Evolutionary conservation across 2,888 invertebrate species (phyloP).

Genomic region (Nephrotoma guestfalica): DNA sequence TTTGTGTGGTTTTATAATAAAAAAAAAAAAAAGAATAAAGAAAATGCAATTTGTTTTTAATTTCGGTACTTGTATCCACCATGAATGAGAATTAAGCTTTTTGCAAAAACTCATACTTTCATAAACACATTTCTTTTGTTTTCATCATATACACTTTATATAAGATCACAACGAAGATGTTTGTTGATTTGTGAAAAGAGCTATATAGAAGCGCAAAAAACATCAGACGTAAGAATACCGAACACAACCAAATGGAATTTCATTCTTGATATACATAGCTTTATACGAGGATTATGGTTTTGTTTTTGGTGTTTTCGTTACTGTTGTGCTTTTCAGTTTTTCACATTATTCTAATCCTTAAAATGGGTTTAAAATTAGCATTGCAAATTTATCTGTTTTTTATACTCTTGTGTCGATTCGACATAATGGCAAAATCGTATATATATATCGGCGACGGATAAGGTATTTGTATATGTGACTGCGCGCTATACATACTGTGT

Average conservation of each 20-base stretch:
- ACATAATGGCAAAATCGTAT: not conserved
- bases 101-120: not conserved
- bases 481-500: not conserved
- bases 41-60: not conserved
- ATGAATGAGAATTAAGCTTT: not conserved
- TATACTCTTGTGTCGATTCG: not conserved
- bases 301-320: not conserved
- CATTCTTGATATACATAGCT: not conserved
- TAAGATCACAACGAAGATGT: not conserved
- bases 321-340: not conserved
- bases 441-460: not conserved
- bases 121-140: not conserved
- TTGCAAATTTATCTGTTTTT: not conserved
- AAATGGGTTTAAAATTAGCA: not conserved
- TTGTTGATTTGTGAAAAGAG: not conserved
- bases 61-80: not conserved
- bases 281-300: not conserved
- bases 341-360: not conserved
- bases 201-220: not conserved
- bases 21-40: not conserved
- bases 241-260: not conserved
- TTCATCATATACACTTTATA: not conserved
- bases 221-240: not conserved
- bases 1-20: not conserved
- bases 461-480: not conserved